Evolutionary conservation across 2,888 invertebrate genomes (phyloP).

Genomic region (Copidosoma aretas): DNA sequence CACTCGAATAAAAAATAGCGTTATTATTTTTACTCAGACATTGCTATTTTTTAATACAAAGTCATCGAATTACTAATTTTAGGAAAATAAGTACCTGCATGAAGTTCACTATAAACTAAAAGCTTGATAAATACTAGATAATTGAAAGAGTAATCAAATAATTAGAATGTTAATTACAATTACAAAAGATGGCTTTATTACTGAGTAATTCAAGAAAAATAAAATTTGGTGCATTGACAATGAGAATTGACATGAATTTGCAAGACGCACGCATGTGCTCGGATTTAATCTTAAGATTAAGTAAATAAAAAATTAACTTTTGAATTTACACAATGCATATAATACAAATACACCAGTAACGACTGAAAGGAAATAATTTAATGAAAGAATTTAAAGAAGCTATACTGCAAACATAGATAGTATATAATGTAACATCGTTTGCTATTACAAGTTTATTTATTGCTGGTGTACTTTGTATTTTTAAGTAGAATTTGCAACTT

Average conservation of each 20-base stretch:
- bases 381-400: too few relatives aligned
- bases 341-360: too few relatives aligned
- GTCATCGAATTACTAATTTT: too few relatives aligned
- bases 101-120: neutral
- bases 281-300: neutral
- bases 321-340: too few relatives aligned
- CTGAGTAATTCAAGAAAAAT: slow-evolving; percentile 19
- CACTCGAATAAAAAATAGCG: too few relatives aligned
- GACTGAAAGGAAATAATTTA: too few relatives aligned
- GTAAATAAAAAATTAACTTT: neutral
- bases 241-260: slow-evolving; percentile 41
- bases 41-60: too few relatives aligned
- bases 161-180: too few relatives aligned
- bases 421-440: neutral
- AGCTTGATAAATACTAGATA: neutral
- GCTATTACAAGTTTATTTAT: slow-evolving; percentile 16
- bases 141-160: too few relatives aligned
- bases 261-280: slow-evolving; percentile 12
- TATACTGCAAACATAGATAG: neutral
- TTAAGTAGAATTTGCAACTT: slow-evolving; percentile 7
- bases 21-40: too few relatives aligned
- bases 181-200: slow-evolving; percentile 35
- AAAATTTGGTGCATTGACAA: slow-evolving; percentile 36
- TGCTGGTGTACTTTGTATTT: slow-evolving; percentile 7
- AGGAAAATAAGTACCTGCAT: too few relatives aligned